Percentiles rank a stretch among this genome's conserved stretches.
These are phyloP conservation scores for Leucania comma DNA, from an alignment of 2,888 invertebrate genomes.

Conservation along the genomic window DNA sequence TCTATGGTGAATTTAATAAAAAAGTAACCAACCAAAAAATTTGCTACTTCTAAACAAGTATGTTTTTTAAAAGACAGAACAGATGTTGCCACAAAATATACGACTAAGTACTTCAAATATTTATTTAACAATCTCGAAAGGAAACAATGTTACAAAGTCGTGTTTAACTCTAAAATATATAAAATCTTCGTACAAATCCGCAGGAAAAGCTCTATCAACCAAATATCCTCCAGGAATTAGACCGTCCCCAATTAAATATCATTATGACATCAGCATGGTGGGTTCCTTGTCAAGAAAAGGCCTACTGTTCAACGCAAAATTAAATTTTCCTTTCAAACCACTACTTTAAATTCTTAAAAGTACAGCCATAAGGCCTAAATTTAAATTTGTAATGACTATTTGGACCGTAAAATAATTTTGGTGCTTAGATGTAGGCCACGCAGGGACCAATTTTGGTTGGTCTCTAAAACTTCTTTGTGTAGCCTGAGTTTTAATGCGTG, in stretches of 20 bases:
- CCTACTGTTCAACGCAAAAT: constrained; percentile 53
- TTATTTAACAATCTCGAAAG: constrained; percentile 1
- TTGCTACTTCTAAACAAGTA: no score
- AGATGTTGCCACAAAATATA: constrained; percentile 7
- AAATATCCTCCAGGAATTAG: constrained; percentile 66
- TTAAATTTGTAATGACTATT: constrained; percentile 73
- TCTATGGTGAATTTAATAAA: background rate
- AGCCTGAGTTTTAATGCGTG: constrained; percentile 66
- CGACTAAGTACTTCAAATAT: constrained; percentile 20
- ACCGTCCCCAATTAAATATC: constrained; percentile 79
- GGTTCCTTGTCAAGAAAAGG: constrained; percentile 61
- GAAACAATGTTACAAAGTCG: background rate
- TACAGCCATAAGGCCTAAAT: constrained; percentile 73
- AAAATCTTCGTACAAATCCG: constrained; percentile 14
- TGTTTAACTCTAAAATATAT: constrained; percentile 21
- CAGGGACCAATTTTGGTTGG: constrained; percentile 70
- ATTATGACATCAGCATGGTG: constrained; percentile 72
- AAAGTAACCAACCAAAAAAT: background rate
- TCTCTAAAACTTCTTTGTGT: constrained; percentile 82
- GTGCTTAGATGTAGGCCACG: constrained; percentile 78
- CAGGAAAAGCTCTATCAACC: constrained; percentile 47
- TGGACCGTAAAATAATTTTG: constrained; percentile 73
- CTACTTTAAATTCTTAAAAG: constrained; percentile 57
- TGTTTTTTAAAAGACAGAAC: background rate
- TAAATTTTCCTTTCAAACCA: constrained; percentile 32